A percentile compares a stretch with the other conserved stretches of the same genome.
These are phyloP conservation scores for Rhopalosiphum padi DNA, from an alignment of 1,140 invertebrate species.

Conservation along the genomic window DNA sequence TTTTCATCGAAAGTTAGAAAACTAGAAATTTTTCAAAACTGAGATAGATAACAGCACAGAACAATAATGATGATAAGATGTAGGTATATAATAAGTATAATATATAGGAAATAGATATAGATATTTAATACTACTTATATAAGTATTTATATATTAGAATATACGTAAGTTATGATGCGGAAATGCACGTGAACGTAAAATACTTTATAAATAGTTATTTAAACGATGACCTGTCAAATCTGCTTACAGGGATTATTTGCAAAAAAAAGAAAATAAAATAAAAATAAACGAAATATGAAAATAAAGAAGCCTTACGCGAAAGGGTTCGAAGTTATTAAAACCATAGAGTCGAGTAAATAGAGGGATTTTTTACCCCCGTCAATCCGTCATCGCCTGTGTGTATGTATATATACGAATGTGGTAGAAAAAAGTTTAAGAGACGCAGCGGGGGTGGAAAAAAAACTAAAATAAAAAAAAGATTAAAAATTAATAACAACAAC, in stretches of 20 bases:
- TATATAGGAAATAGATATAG: too few relatives aligned
- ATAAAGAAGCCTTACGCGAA: slow-evolving; percentile 42
- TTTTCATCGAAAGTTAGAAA: too few relatives aligned
- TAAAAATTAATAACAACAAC: slow-evolving; percentile 58
- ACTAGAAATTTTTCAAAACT: too few relatives aligned
- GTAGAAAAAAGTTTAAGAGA: slow-evolving; percentile 48
- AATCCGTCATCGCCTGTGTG: background rate
- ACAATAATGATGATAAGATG: background rate
- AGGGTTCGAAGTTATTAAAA: slow-evolving; percentile 57
- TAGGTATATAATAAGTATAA: background rate
- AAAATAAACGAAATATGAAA: slow-evolving; percentile 26
- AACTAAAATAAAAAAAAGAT: slow-evolving; percentile 41
- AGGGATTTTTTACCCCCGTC: slow-evolving; percentile 35
- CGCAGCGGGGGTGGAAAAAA: background rate
- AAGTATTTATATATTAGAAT: background rate
- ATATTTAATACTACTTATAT: background rate
- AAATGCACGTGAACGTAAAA: background rate
- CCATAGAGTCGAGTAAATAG: slow-evolving; percentile 57
- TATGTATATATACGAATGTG: slow-evolving; percentile 28
- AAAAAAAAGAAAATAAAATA: background rate
- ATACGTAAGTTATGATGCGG: background rate
- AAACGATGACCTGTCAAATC: slow-evolving; percentile 45
- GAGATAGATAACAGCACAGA: too few relatives aligned
- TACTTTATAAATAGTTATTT: background rate
- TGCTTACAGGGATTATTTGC: slow-evolving; percentile 19